These are phyloP conservation scores for Bombylius discolor DNA, from an alignment of 2,888 invertebrate genomes.

Conservation along the genomic window DNA sequence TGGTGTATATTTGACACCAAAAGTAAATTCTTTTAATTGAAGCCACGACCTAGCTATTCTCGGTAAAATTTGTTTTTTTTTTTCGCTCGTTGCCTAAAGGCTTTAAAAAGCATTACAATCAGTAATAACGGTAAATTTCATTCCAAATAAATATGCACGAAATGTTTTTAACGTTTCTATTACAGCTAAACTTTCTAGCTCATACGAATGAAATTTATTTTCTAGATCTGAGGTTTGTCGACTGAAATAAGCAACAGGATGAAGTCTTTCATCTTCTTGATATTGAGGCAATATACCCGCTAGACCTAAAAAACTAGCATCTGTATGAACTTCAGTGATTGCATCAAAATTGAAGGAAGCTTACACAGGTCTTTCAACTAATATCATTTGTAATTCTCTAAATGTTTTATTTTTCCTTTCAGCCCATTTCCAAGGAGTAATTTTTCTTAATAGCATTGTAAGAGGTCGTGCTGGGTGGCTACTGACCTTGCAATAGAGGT, in stretches of 20 bases:
- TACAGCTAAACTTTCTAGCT: not conserved
- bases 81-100: too few species aligned
- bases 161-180: too few species aligned
- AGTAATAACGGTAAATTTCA: too few species aligned
- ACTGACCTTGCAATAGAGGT: too few species aligned
- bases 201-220: constrained; percentile 16
- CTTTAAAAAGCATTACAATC: too few species aligned
- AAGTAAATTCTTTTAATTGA: too few species aligned
- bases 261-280: constrained; percentile 1
- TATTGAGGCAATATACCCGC: not conserved
- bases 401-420: not conserved
- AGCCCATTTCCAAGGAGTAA: constrained; percentile 1
- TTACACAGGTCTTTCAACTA: not conserved
- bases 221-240: constrained; percentile 15
- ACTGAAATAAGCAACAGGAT: constrained; percentile 22
- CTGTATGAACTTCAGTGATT: constrained; percentile 17
- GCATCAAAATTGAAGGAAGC: not conserved
- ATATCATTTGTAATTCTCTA: not conserved
- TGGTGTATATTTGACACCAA: not conserved
- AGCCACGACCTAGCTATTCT: too few species aligned
- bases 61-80: too few species aligned
- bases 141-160: too few species aligned
- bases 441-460: constrained; percentile 9
- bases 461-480: constrained; percentile 11
- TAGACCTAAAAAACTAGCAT: constrained; percentile 14